Evolutionary conservation across 1,140 invertebrate species (phyloP).

Genomic region (Caerostris extrusa): DNA sequence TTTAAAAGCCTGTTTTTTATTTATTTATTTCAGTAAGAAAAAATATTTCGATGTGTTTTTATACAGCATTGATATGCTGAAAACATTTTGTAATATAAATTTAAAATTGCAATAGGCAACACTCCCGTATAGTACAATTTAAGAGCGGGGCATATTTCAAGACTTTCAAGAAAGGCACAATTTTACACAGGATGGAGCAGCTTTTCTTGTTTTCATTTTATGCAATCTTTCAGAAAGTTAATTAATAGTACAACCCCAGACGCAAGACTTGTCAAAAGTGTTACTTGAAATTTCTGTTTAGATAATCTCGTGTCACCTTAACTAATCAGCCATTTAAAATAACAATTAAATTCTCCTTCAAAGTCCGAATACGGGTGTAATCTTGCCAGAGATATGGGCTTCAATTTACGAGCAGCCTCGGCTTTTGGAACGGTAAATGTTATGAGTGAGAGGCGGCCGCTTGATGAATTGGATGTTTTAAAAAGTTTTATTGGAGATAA

Average conservation of each 20-base stretch:
- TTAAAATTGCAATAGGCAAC: too few relatives aligned
- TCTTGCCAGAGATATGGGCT: background rate
- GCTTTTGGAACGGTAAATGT: background rate
- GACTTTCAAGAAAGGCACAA: background rate
- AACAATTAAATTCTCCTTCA: conserved; percentile 31
- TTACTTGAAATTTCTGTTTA: background rate
- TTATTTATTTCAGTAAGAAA: too few relatives aligned
- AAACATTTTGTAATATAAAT: too few relatives aligned
- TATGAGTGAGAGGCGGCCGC: too few relatives aligned
- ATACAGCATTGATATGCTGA: too few relatives aligned
- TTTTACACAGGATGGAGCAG: too few relatives aligned
- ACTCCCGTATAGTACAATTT: too few relatives aligned
- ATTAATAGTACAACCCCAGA: conserved; percentile 14
- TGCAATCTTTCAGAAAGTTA: background rate
- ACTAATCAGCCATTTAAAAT: conserved; percentile 41
- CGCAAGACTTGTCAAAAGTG: background rate
- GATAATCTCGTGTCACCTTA: conserved; percentile 18
- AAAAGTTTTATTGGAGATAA: too few relatives aligned
- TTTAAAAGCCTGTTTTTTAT: too few relatives aligned
- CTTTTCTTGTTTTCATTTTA: background rate
- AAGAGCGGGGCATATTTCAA: too few relatives aligned
- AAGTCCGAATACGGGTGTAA: background rate
- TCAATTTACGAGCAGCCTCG: background rate
- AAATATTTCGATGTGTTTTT: too few relatives aligned
- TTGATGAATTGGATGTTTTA: too few relatives aligned